Base-by-base conservation (phyloP, 2,797 vertebrate genomes). In the Bufotes viridis region DNA sequence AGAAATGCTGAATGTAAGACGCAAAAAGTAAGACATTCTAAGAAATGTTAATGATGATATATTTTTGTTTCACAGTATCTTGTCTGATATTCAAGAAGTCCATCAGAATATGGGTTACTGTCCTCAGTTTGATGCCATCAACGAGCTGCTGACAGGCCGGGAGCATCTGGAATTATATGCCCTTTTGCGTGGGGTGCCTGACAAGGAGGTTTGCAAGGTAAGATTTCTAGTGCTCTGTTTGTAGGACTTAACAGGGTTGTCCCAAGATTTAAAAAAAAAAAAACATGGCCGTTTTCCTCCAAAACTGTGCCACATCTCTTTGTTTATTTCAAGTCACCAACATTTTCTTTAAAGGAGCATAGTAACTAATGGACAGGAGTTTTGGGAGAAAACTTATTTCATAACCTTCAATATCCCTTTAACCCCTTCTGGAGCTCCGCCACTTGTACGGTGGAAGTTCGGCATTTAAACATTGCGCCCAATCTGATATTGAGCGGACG, bases 81-180 rank as follows among this genome's bases (percentile, higher is more conserved):
- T 99, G 88, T 95, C 97, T 65, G 94, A 98, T 91, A 98, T 98
- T 74, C 95, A 97, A 0, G 95, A 97, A 90, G 98, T 98, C 22
- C 97, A 99, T 90, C 96, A 94, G 93, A 97, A 97, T 93, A 98
- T 99, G 97, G 98, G 98, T 1, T 99, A 99, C 90, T 99, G 98
- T 82, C 98, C 98, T 70, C 98, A 99, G 94, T 99, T 99, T 0
- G 98, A 99, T 90, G 98, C 98, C 91, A 95, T 99, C 91, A 98
- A 97, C 6, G 98, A 99, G 57, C 95, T 99, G 87, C 93, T 99
- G 91, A 99, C 98, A 0, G 98, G 98, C 5, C 91, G 98, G 91
- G 98, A 99, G 72, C 98, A 99, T 0, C 94, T 99, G 93, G 98
- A 99, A 91, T 97, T 99, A 90, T 99, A 98, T 51, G 98, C 98